These are phyloP conservation scores for Tachystola acroxantha DNA, from an alignment of 2,888 invertebrate genomes.

Conservation along the genomic window DNA sequence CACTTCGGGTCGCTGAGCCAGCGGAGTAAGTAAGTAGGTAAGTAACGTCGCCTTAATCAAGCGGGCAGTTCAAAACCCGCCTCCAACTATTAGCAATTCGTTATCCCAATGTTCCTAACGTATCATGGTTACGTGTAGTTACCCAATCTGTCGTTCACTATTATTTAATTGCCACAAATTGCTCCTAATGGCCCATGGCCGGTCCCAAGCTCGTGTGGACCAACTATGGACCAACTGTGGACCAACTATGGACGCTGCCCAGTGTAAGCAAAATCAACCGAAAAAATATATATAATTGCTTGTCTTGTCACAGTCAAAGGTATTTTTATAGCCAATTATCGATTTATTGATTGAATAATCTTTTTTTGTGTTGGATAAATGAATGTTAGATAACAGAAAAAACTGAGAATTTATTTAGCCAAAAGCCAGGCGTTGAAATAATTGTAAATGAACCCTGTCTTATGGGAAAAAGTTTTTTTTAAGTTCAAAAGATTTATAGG, in stretches of 20 bases:
- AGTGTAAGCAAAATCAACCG: conserved; percentile 15
- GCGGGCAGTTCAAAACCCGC: conserved; percentile 49
- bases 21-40: no score
- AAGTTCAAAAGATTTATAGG: no score
- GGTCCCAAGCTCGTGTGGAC: no score
- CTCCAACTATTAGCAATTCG: conserved; percentile 60
- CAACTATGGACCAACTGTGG: no score
- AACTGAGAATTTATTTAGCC: no score
- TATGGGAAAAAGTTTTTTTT: no score
- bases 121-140: conserved; percentile 28
- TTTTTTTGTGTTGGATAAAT: no score
- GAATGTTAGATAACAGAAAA: no score
- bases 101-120: conserved; percentile 36
- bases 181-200: conserved; percentile 32
- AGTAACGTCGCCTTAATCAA: no score
- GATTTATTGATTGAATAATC: conserved; percentile 1
- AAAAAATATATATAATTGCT: conserved; percentile 9
- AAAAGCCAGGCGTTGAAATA: no score
- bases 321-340: conserved; percentile 3
- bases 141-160: conserved; percentile 41
- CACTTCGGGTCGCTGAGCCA: no score
- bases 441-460: no score
- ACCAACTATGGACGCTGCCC: conserved; percentile 23
- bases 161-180: conserved; percentile 65
- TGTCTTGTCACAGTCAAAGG: conserved; percentile 11